Conservation (phyloP, 2,888 invertebrate genomes). For the Calephelis perditalis region DNA sequence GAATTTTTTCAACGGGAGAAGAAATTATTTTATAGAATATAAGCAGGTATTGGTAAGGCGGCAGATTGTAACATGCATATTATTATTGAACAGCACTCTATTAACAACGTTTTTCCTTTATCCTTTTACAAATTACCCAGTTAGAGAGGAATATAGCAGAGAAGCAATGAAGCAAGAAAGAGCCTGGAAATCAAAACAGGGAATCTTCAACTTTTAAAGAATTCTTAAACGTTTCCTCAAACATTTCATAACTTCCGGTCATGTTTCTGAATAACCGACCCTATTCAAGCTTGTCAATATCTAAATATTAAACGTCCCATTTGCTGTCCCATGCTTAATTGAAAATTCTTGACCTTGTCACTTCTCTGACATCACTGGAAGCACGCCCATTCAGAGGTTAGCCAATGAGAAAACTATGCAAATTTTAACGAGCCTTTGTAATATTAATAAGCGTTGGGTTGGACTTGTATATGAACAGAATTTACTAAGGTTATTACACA, state of each 20-base stretch:
- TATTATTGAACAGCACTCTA: too few species aligned
- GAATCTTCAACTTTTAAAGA: too few species aligned
- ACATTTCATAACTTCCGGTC: constrained; percentile 1
- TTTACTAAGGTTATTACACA: too few species aligned
- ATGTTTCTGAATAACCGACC: constrained; percentile 10
- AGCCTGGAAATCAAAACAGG: too few species aligned
- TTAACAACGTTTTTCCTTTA: too few species aligned
- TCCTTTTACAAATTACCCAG: too few species aligned
- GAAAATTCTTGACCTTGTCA: constrained; percentile 14
- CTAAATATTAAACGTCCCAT: constrained; percentile 13
- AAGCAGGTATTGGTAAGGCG: too few species aligned
- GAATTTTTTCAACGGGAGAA: too few species aligned
- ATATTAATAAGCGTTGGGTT: background rate
- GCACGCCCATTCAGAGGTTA: background rate
- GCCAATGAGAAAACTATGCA: background rate
- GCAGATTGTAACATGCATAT: too few species aligned
- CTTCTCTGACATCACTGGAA: background rate
- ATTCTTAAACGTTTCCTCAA: background rate
- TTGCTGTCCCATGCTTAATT: constrained; percentile 3
- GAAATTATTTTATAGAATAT: too few species aligned
- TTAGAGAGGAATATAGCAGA: too few species aligned
- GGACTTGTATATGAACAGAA: background rate
- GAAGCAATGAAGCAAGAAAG: too few species aligned
- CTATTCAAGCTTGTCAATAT: constrained; percentile 13
- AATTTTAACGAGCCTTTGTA: background rate